Base-by-base conservation (phyloP, 2,888 invertebrate species). In the Bellardia bayeri region DNA sequence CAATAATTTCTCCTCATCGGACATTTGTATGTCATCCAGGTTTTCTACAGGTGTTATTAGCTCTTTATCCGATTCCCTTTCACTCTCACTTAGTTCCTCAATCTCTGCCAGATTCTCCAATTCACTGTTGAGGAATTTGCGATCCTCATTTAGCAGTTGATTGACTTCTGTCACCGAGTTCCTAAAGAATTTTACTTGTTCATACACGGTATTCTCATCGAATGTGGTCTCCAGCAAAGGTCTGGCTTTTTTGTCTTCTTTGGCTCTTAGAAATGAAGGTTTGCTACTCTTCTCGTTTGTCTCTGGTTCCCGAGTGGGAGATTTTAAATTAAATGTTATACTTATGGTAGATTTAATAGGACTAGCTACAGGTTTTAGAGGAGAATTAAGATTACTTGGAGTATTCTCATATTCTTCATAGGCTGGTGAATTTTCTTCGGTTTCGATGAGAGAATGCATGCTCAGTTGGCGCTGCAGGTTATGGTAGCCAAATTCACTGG, bases 81-180 rank as follows among this genome's bases (percentile, higher is more conserved):
- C 84, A 63, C 71, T 87, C 45, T 88, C 85, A 23, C 86, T 84
- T 2, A 89, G 54, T 11, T 88, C 87, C 23, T 86, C 88, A 2
- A 88, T 84, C 16, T 92, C 92, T 4, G 90, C 90, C 16, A 92
- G 89, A 69, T 91, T 91, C 58, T 90, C 90, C 2, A 92, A 51
- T 45, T 88, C 85, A 11, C 61, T 66, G 13, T 64, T 82, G 0
- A 64, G 69, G 51, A 78, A 83, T 40, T 90, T 90, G 9, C 91
- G 88, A 37, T 85, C 89, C 78, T 92, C 92, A 80, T 93, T 94
- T 7, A 95, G 89, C 80, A 95, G 89, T 33, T 95, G 96, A 91
- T 97, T 97, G 0, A 97, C 96, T 93, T 97, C 97, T 64, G 96
- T 96, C 58, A 97, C 96, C 33, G 96, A 96, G 89, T 96, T 95